Evolutionary conservation across 1,140 invertebrate genomes (phyloP), one percentile per base, ranked within the genome.

Genomic region (Bicyclus anynana): DNA sequence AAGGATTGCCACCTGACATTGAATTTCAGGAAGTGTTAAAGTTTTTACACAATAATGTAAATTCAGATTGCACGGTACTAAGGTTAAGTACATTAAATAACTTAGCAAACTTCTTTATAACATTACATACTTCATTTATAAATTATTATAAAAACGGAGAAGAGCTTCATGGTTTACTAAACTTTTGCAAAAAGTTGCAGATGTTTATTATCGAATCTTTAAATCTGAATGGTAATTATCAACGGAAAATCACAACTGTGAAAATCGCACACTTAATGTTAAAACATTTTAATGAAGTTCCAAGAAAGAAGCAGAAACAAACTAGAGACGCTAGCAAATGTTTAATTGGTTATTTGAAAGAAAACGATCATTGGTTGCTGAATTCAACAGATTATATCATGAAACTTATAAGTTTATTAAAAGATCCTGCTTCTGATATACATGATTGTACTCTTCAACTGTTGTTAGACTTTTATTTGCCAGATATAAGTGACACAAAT

Each of bases 231-330:
- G 84, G 84, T 14, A 89, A 89, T 57, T 89, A 89, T 70, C 87
- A 89, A 72, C 77, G 87, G 58, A 89, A 88, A 74, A 75, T 87
- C 27, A 71, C 78, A 29, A 69, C 72, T 21, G 59, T 89, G 18
- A 80, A 83, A 68, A 49, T 87, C 13, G 62, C 63, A 35, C 61
- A 78, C 49, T 48, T 65, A 5, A 46, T 85, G 54, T 83, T 51
- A 67, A 53, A 51, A 52, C 69, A 65, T 67, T 71, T 81, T 9
- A 74, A 60, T 59, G 50, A 72, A 50, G 55, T 65, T 46, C 58
- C 67, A 27, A 75, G 48, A 37, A 79, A 79, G 46, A 80, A 72
- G 53, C 62, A 67, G 53, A 69, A 70, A 21, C 53, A 75, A n/a
- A 62, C 26, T 18, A 64, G 52, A 52, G 21, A 64, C 12, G 47